These are phyloP conservation scores for Prorops nasuta DNA, from an alignment of 1,140 invertebrate genomes.

Conservation along the genomic window DNA sequence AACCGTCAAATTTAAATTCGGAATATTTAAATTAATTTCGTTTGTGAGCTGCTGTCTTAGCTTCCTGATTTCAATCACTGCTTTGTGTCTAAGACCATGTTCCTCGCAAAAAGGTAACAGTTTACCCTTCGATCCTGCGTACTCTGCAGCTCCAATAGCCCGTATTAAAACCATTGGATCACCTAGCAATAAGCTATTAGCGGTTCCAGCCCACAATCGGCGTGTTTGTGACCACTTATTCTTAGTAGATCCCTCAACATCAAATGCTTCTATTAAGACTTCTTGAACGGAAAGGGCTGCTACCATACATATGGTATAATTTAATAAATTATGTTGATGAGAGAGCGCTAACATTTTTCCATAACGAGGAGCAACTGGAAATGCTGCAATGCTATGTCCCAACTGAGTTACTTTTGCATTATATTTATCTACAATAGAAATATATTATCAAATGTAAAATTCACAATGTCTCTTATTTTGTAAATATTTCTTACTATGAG, in stretches of 20 bases:
- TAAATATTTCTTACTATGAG: slow-evolving; percentile 19
- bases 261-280: slow-evolving; percentile 62
- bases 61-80: slow-evolving; percentile 88
- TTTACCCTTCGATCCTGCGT: slow-evolving; percentile 63
- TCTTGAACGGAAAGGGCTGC: slow-evolving; percentile 89
- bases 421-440: slow-evolving; percentile 28
- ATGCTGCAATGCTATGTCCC: slow-evolving; percentile 82
- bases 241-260: slow-evolving; percentile 33
- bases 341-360: slow-evolving; percentile 93
- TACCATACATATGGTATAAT: slow-evolving; percentile 86
- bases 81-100: slow-evolving; percentile 83
- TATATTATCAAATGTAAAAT: neutral
- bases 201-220: slow-evolving; percentile 72
- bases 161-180: slow-evolving; percentile 88
- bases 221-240: slow-evolving; percentile 58
- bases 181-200: slow-evolving; percentile 71
- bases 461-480: too few species aligned
- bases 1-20: slow-evolving; percentile 64
- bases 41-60: slow-evolving; percentile 86
- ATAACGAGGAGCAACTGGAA: slow-evolving; percentile 89
- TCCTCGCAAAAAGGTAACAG: slow-evolving; percentile 72
- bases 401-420: slow-evolving; percentile 72
- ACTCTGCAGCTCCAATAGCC: slow-evolving; percentile 85
- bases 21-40: slow-evolving; percentile 78
- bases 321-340: slow-evolving; percentile 80